Conservation (phyloP, 1,140 invertebrate genomes). For the Caenorhabditis elegans region WBcel235 BX284606.5:4963501-4964000, state of each 20-base stretch:
- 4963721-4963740: constrained; percentile 69
- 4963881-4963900: constrained; percentile 72
- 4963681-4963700: constrained; percentile 69
- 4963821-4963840: constrained; percentile 72
- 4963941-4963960: constrained; percentile 82
- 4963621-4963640: constrained; percentile 67
- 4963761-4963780: constrained; percentile 63
- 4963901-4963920: constrained; percentile 73
- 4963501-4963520: constrained; percentile 68
- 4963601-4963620: constrained; percentile 67
- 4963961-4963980: constrained; percentile 66
- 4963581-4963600: constrained; percentile 58
- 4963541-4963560: neutral
- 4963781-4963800: neutral
- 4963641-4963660: constrained; percentile 67
- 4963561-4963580: neutral
- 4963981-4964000: no score
- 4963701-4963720: constrained; percentile 70
- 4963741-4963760: constrained; percentile 70
- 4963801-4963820: constrained; percentile 22
- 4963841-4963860: constrained; percentile 71
- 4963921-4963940: constrained; percentile 75
- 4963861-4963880: constrained; percentile 72
- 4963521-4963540: constrained; percentile 70
- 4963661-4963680: constrained; percentile 67